Percentiles rank a stretch among this genome's conserved stretches.
Evolutionary conservation across 2,888 invertebrate species (phyloP).

Genomic region (Trachelus tabidus): DNA sequence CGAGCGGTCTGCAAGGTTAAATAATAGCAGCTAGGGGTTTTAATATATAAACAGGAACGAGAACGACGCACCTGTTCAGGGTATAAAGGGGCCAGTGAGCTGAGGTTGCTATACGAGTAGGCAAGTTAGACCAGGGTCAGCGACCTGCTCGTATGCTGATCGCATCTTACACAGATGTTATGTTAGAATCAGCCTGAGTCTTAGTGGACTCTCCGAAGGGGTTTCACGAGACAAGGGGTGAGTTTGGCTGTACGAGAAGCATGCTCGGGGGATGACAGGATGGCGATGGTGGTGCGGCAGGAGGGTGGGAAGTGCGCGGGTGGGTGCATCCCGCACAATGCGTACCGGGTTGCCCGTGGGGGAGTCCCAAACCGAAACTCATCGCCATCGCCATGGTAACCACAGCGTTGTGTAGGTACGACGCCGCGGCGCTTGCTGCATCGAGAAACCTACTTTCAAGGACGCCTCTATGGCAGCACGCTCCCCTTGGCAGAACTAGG

Average conservation of each 20-base stretch:
- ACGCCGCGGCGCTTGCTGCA: not conserved
- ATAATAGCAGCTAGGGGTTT: no score
- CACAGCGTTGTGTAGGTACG: conserved; percentile 24
- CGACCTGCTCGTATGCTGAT: not conserved
- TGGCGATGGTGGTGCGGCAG: not conserved
- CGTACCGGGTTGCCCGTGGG: conserved; percentile 13
- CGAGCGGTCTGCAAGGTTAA: not conserved
- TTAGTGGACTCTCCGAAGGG: not conserved
- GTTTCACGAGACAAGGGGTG: conserved; percentile 12
- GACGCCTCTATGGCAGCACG: not conserved
- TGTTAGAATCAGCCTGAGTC: not conserved
- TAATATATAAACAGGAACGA: no score
- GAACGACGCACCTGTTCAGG: not conserved
- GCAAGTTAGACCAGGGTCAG: not conserved
- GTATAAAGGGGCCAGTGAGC: not conserved
- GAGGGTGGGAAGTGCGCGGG: conserved; percentile 12
- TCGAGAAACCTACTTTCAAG: not conserved
- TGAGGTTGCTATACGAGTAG: no score
- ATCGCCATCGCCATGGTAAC: conserved; percentile 45
- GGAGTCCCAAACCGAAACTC: conserved; percentile 21
- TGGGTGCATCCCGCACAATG: conserved; percentile 25
- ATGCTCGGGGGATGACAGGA: not conserved
- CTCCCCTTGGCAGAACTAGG: not conserved
- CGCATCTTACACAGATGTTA: not conserved
- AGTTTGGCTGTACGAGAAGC: conserved; percentile 6